Base-by-base conservation (phyloP, 1,140 invertebrate genomes). In the Platyscapa corneri region DNA sequence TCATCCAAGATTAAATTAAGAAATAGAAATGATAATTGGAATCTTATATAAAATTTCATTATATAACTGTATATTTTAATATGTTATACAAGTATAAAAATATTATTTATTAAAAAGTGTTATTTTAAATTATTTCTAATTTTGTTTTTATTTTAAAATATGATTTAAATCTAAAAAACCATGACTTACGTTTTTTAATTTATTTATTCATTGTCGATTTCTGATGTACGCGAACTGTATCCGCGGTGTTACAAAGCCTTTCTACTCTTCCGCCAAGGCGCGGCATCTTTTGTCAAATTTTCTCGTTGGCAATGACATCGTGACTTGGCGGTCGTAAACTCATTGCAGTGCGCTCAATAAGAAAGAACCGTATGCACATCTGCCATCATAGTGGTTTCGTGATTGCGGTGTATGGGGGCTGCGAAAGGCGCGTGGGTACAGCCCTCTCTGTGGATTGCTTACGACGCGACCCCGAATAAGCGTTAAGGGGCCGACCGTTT, bases 271-370 rank as follows among this genome's bases (percentile, higher is more conserved):
- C 27, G 39, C 0, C 42, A 10, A 49, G 6, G 39, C n/a, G 0
- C 78, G 20, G 20, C 30, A n/a, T 14, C 46, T 56, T 60, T 82
- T 88, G 88, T 89, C 88, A 30, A 42, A 34, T 23, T 49, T 60
- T 23, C 75, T 80, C 74, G 86, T 86, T 60, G 87, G 86, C 20
- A 80, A 79, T 60, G 76, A 79, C 76, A 74, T 49, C 42, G 65
- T 72, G 75, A 84, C 74, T 79, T 67, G n/a, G 60, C 60, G 39
- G 64, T 49, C 65, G 60, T 14, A 16, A 32, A 37, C 75, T 39
- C 32, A 74, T 84, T 84, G 67, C 67, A 49, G 70, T 85, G 84
- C 84, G 78, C n/a, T 85, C 32, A 34, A 85, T 77, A 81, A 78
- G 84, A 85, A 85, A 72, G 74, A 64, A 65, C 7, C 7, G 70